phyloP scores from a whole-genome alignment of 2,888 invertebrate genomes.

The Dichetophora obliterata region DNA sequence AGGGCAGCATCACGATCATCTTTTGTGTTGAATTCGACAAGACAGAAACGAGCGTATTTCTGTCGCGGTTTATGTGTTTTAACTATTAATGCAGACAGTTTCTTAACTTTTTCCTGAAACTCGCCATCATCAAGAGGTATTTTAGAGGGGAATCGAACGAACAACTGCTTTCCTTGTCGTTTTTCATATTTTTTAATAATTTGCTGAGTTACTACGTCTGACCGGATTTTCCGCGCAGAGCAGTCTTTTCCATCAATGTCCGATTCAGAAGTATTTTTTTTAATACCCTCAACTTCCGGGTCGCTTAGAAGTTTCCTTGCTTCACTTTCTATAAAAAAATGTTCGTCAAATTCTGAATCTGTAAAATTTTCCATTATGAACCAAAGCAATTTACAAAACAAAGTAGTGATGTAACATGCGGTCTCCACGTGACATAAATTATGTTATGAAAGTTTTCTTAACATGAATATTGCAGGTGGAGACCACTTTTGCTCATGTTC shows the following conservation, averaged over 20 bases:
- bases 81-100: conserved; percentile 55
- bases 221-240: conserved; percentile 41
- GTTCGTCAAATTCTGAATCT: not conserved
- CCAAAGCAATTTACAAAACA: too few relatives aligned
- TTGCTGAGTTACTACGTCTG: conserved; percentile 51
- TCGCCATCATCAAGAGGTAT: conserved; percentile 55
- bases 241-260: not conserved
- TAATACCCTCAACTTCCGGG: conserved; percentile 13
- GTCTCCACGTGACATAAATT: too few relatives aligned
- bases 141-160: conserved; percentile 61
- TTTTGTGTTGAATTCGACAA: conserved; percentile 58
- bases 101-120: conserved; percentile 55
- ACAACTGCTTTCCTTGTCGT: conserved; percentile 61
- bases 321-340: not conserved
- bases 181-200: conserved; percentile 56
- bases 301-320: too few relatives aligned
- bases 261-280: not conserved
- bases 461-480: too few relatives aligned
- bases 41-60: conserved; percentile 63
- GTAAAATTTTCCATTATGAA: not conserved
- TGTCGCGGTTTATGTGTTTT: conserved; percentile 61
- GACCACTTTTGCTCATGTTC: too few relatives aligned
- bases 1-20: conserved; percentile 58
- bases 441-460: too few relatives aligned
- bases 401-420: too few relatives aligned